A percentile compares a stretch with the other conserved stretches of the same genome.
Conservation (phyloP, 2,888 invertebrate genomes). For the Schizaphis graminum region DNA sequence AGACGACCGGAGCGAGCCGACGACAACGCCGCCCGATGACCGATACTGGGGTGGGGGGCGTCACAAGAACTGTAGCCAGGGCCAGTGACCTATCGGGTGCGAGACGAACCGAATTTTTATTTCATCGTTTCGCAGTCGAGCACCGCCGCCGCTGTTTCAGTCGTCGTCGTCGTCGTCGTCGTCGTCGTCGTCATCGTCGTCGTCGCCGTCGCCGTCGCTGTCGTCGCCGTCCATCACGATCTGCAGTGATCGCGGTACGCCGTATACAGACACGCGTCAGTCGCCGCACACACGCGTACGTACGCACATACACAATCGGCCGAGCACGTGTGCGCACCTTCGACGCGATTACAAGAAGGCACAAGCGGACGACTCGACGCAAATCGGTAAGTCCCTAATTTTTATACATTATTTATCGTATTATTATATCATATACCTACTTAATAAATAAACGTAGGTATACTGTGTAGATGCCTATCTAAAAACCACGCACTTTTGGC, state of each 20-base stretch:
- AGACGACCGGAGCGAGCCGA: not conserved
- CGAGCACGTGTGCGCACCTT: not conserved
- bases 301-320: not conserved
- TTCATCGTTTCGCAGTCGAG: not conserved
- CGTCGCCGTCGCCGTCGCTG: too few species aligned
- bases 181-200: not conserved
- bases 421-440: not conserved
- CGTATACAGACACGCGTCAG: not conserved
- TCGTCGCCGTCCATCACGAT: not conserved
- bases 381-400: not conserved
- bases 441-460: too few species aligned
- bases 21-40: not conserved
- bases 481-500: not conserved
- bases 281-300: not conserved
- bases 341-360: not conserved
- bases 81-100: conserved; percentile 23
- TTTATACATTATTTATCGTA: not conserved
- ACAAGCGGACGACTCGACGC: not conserved
- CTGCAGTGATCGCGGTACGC: not conserved
- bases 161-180: not conserved
- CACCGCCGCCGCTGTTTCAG: not conserved
- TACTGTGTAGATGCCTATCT: not conserved
- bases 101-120: not conserved
- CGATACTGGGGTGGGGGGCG: not conserved
- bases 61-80: not conserved